Base-by-base conservation (phyloP, 1,140 invertebrate genomes). In the Patella vulgata region DNA sequence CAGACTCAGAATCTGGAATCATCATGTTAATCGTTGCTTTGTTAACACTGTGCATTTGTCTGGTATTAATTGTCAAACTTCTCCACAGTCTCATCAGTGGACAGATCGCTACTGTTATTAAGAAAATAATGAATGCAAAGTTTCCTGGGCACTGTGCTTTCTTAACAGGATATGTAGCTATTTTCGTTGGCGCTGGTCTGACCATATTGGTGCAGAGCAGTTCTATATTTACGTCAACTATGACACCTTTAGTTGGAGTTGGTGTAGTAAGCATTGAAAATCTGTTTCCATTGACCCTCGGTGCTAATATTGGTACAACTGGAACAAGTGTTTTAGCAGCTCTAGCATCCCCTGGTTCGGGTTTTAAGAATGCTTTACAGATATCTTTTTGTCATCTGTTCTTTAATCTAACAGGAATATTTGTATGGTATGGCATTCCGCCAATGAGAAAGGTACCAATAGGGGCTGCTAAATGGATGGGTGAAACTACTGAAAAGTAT, bases 221-320 rank as follows among this genome's bases (percentile, higher is more conserved):
- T 63, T 88, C 88, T 8, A 85, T 90, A 21, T 90, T 89, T 68
- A 89, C 88, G 0, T 89, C 88, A 9, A 82, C 87, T 1, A 68
- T 89, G 23, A 89, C 88, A 3, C 89, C 89, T 3, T 75, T 89
- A 11, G 88, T 88, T 8, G 89, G 88, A 5, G 71, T 88, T 4
- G 88, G 88, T 3, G 83, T 90, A 3, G 82, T 89, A 2, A 79
- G 79, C 11, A 58, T 90, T 2, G 87, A 90, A 28, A 77, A 87
- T 43, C 85, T 89, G 57, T 89, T 89, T 71, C 88, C 88, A 0
- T 70, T 89, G 4, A 88, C 87, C 8, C 73, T 89, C 11, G 89
- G 89, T 4, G 83, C 88, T 0, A 89, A 89, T 70, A 83, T 89
- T 44, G 88, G 88, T 21, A 89, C 89, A 19, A 90, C 89, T 0